Evolutionary conservation across 2,888 invertebrate species (phyloP).

Genomic region (Diarsia brunnea): DNA sequence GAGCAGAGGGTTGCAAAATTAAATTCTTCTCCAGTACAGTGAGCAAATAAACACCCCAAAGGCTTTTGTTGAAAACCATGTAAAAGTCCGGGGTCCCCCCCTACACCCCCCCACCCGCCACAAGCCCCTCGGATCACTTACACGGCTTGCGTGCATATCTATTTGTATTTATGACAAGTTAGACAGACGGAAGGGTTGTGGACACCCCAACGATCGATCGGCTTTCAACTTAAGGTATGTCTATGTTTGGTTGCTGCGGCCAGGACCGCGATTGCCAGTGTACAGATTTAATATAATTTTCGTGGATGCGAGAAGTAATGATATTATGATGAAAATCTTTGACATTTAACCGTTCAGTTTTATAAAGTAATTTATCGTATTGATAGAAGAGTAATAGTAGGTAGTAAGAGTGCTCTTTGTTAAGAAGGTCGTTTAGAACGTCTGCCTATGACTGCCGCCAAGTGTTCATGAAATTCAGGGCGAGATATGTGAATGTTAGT

Average conservation of each 20-base stretch:
- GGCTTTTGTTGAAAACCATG: neutral
- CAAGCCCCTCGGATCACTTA: neutral
- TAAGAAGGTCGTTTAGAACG: neutral
- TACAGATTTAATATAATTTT: neutral
- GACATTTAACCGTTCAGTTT: neutral
- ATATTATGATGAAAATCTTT: too few species aligned
- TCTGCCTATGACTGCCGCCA: too few species aligned
- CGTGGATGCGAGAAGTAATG: neutral
- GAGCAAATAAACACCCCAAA: neutral
- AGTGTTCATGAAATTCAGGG: neutral
- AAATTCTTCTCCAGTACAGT: neutral
- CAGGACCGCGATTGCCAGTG: neutral
- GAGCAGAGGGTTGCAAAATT: neutral
- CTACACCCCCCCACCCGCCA: too few species aligned
- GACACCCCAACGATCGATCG: neutral
- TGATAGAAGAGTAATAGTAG: neutral
- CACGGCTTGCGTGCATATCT: neutral
- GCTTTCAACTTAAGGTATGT: neutral
- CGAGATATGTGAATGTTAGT: neutral
- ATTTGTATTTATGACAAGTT: neutral
- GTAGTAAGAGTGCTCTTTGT: neutral
- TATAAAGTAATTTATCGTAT: neutral
- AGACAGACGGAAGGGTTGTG: neutral
- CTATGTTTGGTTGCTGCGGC: neutral
- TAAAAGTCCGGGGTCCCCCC: too few species aligned